A percentile compares a stretch with the other conserved stretches of the same genome.
Conservation (phyloP, 2,888 invertebrate genomes). For the Megalurothrips usitatus region DNA sequence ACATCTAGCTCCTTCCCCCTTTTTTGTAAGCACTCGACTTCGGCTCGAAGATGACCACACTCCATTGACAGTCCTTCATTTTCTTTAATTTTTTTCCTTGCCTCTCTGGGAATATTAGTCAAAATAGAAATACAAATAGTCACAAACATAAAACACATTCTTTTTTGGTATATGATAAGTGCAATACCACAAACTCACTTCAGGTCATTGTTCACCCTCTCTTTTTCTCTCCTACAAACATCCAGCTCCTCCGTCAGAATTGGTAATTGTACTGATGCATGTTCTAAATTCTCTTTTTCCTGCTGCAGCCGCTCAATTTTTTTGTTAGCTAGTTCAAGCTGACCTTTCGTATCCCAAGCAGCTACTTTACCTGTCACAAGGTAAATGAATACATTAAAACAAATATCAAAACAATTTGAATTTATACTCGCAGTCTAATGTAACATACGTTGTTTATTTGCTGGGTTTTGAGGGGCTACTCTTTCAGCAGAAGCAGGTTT, state of each 20-base stretch:
- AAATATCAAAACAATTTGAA: background rate
- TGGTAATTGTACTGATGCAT: background rate
- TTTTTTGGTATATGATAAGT: background rate
- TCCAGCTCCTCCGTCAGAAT: background rate
- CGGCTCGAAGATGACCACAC: too few species aligned
- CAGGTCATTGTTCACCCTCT: background rate
- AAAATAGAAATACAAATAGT: background rate
- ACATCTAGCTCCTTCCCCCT: too few species aligned
- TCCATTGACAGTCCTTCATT: too few species aligned
- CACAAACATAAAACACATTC: background rate
- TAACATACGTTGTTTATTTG: background rate
- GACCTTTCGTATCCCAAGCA: background rate
- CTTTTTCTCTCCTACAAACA: background rate
- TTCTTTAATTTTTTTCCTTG: background rate
- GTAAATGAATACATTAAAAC: background rate
- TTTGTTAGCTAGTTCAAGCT: background rate
- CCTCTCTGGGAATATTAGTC: background rate
- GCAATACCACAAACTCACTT: background rate
- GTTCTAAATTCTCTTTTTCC: background rate
- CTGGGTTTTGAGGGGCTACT: background rate
- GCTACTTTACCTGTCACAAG: background rate
- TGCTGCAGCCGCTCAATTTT: background rate
- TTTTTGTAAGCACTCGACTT: too few species aligned
- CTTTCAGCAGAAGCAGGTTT: background rate
- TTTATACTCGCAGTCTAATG: background rate